Evolutionary conservation across 2,888 invertebrate species (phyloP).

Genomic region (Digitonthophagus gazella): DNA sequence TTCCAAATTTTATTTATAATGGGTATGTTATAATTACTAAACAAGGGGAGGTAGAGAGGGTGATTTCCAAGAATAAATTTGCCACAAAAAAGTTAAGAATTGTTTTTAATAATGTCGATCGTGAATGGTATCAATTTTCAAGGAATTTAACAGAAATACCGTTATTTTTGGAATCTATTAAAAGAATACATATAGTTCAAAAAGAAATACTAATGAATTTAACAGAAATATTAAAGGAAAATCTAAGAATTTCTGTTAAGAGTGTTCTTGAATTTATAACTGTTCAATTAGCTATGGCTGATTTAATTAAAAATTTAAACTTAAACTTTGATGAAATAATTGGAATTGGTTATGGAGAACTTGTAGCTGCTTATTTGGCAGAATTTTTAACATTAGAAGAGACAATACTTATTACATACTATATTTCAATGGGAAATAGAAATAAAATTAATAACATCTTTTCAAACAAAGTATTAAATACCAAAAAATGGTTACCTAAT

Average conservation of each 20-base stretch:
- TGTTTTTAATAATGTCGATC: slow-evolving; percentile 9
- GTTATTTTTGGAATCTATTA: slow-evolving; percentile 13
- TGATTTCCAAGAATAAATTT: too few species aligned
- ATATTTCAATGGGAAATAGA: background rate
- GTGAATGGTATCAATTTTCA: slow-evolving; percentile 10
- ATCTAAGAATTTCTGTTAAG: background rate
- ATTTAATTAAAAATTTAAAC: slow-evolving; percentile 55
- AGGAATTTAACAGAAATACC: slow-evolving; percentile 16
- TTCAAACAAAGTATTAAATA: background rate
- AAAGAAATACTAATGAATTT: slow-evolving; percentile 11
- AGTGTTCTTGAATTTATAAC: slow-evolving; percentile 47
- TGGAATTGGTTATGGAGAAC: slow-evolving; percentile 84
- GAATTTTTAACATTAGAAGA: slow-evolving; percentile 82
- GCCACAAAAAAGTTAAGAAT: slow-evolving; percentile 11
- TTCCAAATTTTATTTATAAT: background rate
- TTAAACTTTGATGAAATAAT: slow-evolving; percentile 36
- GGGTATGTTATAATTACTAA: slow-evolving; percentile 12
- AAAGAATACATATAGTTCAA: slow-evolving; percentile 18
- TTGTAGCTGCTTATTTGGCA: slow-evolving; percentile 90
- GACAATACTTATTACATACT: slow-evolving; percentile 51
- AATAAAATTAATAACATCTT: background rate
- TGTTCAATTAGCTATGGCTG: slow-evolving; percentile 55
- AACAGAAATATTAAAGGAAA: slow-evolving; percentile 8
- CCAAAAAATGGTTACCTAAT: slow-evolving; percentile 3
- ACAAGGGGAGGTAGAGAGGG: background rate